phyloP scores from a whole-genome alignment of 2,797 vertebrate species.

The Xiphorhynchus erythropygius region DNA sequence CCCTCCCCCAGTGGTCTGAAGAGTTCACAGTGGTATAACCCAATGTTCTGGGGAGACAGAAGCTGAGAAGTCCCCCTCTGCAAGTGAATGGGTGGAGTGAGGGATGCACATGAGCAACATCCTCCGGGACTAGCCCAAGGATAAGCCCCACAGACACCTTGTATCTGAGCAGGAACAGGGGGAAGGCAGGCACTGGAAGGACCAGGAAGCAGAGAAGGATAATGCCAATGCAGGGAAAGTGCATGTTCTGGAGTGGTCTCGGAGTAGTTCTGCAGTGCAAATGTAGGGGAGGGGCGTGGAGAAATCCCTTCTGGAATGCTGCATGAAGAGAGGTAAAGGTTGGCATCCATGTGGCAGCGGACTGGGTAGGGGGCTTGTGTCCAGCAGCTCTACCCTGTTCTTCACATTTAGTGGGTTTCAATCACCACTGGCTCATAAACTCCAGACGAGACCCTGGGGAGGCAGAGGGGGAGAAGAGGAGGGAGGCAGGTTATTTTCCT shows the following conservation, averaged over 20 bases:
- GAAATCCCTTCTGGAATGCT: constrained; percentile 74
- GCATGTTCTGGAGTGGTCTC: constrained; percentile 62
- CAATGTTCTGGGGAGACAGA: constrained; percentile 17
- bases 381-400: constrained; percentile 68
- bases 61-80: constrained; percentile 25
- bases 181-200: constrained; percentile 48
- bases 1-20: constrained; percentile 68
- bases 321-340: constrained; percentile 66
- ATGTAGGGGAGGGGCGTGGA: not conserved
- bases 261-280: constrained; percentile 59
- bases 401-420: constrained; percentile 87
- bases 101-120: constrained; percentile 6
- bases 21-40: constrained; percentile 79
- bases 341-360: constrained; percentile 42
- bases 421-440: constrained; percentile 94
- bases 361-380: constrained; percentile 55
- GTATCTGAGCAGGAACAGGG: not conserved
- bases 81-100: constrained; percentile 7
- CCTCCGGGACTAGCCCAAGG: constrained; percentile 1
- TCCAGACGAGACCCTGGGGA: constrained; percentile 86
- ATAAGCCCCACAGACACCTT: not conserved
- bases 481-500: not conserved
- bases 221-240: constrained; percentile 57
- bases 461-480: not conserved
- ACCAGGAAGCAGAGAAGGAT: not conserved